Percentiles rank a stretch among this genome's conserved stretches.
Conservation (phyloP, 2,888 invertebrate species). For the Fragum whitleyi region DNA sequence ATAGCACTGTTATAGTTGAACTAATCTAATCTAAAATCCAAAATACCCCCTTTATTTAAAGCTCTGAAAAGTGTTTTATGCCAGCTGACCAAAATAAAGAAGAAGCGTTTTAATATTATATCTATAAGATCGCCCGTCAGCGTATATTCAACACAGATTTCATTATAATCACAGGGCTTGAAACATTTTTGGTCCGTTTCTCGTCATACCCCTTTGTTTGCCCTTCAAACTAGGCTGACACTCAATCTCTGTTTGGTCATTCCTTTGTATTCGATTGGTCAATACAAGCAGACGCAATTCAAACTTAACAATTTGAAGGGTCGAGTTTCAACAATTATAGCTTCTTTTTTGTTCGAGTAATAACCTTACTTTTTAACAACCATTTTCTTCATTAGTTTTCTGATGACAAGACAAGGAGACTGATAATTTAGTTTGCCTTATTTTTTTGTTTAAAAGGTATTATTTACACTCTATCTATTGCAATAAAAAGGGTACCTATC, state of each 20-base stretch:
- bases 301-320: slow-evolving; percentile 10
- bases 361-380: not conserved
- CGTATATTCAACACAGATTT: not conserved
- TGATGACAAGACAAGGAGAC: too few species aligned
- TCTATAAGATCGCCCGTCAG: not conserved
- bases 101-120: not conserved
- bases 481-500: too few species aligned
- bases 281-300: slow-evolving; percentile 6
- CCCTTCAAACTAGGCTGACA: slow-evolving; percentile 2
- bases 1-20: too few species aligned
- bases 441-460: too few species aligned
- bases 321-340: slow-evolving; percentile 22
- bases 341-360: not conserved
- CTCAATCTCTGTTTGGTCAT: slow-evolving; percentile 14
- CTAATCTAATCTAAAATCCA: too few species aligned
- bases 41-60: too few species aligned
- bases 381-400: not conserved
- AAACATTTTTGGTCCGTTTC: not conserved
- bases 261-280: slow-evolving; percentile 17
- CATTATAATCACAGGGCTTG: not conserved
- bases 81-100: not conserved
- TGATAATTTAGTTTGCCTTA: too few species aligned
- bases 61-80: too few species aligned
- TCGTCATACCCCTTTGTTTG: not conserved
- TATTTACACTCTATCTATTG: too few species aligned